Evolutionary conservation across 2,797 vertebrate species (phyloP).

Genomic region (Choloepus didactylus): DNA sequence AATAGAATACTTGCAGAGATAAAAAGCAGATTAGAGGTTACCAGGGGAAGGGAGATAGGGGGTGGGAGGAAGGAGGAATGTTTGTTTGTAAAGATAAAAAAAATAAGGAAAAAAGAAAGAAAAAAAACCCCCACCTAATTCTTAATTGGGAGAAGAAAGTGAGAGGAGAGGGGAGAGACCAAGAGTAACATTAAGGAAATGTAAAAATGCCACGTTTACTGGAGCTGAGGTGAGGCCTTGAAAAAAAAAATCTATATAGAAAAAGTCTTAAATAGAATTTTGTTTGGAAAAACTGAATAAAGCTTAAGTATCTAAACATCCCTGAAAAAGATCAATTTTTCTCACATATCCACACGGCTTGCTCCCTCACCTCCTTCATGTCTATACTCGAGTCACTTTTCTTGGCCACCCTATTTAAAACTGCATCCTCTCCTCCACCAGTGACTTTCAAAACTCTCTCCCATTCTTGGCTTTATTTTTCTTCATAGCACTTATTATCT

Average conservation of each 20-base stretch:
- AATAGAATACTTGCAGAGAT: too few species aligned
- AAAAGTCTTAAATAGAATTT: background rate
- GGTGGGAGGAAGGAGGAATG: too few species aligned
- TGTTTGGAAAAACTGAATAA: background rate
- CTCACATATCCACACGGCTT: background rate
- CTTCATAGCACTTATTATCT: background rate
- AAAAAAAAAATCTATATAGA: background rate
- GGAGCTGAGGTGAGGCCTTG: too few species aligned
- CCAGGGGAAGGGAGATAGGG: too few species aligned
- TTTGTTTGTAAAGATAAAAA: too few species aligned
- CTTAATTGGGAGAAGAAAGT: too few species aligned
- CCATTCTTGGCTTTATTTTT: background rate
- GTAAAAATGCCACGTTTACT: too few species aligned
- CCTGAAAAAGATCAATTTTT: background rate
- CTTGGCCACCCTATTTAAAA: constrained; percentile 2
- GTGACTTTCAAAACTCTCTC: background rate
- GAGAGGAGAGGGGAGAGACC: too few species aligned
- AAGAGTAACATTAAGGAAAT: too few species aligned
- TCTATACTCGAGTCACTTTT: background rate
- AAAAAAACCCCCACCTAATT: too few species aligned
- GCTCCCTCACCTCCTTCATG: background rate
- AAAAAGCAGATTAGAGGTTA: too few species aligned
- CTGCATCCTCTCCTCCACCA: background rate
- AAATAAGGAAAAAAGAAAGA: too few species aligned
- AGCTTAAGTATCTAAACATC: background rate